Evolutionary conservation across 2,113 vertebrate species (phyloP).

Genomic region (Triplophysa siluroides): DNA sequence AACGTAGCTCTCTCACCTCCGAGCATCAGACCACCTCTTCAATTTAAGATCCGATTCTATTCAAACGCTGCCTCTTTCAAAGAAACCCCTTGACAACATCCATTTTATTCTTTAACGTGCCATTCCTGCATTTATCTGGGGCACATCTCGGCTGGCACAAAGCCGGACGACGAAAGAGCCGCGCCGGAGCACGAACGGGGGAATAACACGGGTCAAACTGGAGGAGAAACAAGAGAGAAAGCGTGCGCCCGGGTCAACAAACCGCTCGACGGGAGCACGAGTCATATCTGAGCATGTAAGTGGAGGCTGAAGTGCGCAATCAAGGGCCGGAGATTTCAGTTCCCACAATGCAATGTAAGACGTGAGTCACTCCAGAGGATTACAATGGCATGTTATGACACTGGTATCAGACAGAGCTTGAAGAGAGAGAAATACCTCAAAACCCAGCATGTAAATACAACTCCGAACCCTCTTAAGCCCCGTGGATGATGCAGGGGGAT

Average conservation of each 20-base stretch:
- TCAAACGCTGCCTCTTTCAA: conserved; percentile 18
- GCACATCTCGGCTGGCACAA: conserved; percentile 6
- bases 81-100: conserved; percentile 21
- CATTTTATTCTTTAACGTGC: conserved; percentile 24
- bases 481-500: conserved; percentile 68
- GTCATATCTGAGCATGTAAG: conserved; percentile 34
- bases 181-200: conserved; percentile 15
- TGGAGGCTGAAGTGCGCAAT: conserved; percentile 62
- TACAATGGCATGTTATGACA: conserved; percentile 61
- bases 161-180: conserved; percentile 22
- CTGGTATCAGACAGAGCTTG: conserved; percentile 56
- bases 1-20: background rate
- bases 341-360: conserved; percentile 30
- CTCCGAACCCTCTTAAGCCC: conserved; percentile 69
- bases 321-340: conserved; percentile 52
- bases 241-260: conserved; percentile 35
- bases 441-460: conserved; percentile 75
- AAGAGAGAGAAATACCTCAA: conserved; percentile 50
- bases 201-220: conserved; percentile 18
- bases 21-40: conserved; percentile 19
- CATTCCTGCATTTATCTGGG: conserved; percentile 5
- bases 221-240: conserved; percentile 10
- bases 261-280: background rate
- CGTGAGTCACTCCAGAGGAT: conserved; percentile 50
- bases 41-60: background rate